Conservation (phyloP, 1,140 invertebrate species). For the Drosophila virilis region DNA sequence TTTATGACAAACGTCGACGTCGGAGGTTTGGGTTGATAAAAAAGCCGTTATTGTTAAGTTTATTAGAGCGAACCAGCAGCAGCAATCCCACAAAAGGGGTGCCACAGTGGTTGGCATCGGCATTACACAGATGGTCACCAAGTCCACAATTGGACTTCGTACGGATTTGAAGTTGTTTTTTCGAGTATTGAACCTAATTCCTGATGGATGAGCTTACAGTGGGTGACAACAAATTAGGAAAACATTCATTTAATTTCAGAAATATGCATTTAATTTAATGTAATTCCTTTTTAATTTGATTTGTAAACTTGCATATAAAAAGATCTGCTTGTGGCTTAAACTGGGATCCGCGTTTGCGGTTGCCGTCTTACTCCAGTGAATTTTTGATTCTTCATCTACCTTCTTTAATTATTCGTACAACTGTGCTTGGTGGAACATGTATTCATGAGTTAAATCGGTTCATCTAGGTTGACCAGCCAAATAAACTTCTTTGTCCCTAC, state of each 20-base stretch:
- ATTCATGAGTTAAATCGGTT: too few relatives aligned
- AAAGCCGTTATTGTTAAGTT: conserved; percentile 82
- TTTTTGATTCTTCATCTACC: too few relatives aligned
- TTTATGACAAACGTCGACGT: conserved; percentile 65
- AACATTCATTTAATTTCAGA: not conserved
- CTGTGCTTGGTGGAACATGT: too few relatives aligned
- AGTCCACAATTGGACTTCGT: not conserved
- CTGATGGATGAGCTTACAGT: conserved; percentile 8
- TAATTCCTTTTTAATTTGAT: too few relatives aligned
- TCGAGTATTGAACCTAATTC: not conserved
- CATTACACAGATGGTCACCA: conserved; percentile 8
- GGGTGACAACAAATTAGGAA: not conserved
- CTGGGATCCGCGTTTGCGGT: too few relatives aligned
- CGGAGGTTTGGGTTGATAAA: conserved; percentile 63
- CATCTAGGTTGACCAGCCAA: too few relatives aligned
- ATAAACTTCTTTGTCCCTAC: too few relatives aligned
- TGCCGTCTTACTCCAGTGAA: too few relatives aligned
- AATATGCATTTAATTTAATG: not conserved
- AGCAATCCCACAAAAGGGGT: conserved; percentile 56
- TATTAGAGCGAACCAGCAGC: conserved; percentile 61
- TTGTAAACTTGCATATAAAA: too few relatives aligned
- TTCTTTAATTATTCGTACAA: too few relatives aligned
- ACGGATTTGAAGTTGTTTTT: too few relatives aligned
- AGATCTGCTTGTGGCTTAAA: too few relatives aligned
- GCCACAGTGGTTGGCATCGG: conserved; percentile 62